phyloP scores from a whole-genome alignment of 2,113 vertebrate genomes.

The Phalacrocorax aristotelis region DNA sequence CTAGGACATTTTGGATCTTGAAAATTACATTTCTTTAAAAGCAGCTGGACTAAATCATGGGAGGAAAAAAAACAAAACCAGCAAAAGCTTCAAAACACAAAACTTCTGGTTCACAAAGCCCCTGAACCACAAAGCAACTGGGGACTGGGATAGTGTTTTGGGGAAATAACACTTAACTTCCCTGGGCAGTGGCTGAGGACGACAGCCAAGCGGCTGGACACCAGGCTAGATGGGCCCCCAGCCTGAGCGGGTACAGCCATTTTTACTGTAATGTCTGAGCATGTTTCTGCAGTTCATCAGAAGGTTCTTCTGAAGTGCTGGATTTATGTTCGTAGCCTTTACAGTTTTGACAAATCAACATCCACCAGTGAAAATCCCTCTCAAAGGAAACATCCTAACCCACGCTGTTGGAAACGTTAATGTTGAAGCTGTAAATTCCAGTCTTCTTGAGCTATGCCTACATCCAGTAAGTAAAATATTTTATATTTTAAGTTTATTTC shows the following conservation, averaged over 20 bases:
- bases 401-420: not conserved
- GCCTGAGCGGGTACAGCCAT: not conserved
- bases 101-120: not conserved
- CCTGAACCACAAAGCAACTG: not conserved
- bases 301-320: not conserved
- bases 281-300: not conserved
- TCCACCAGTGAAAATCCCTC: not conserved
- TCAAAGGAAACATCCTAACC: not conserved
- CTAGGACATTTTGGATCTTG: not conserved
- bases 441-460: not conserved
- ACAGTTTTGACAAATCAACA: not conserved
- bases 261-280: not conserved
- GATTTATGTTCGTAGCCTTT: not conserved
- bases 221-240: too few species aligned
- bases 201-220: not conserved
- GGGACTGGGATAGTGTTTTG: not conserved
- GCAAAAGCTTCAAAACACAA: not conserved
- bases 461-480: not conserved
- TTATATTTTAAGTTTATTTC: not conserved
- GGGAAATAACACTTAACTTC: not conserved
- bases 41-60: not conserved
- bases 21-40: not conserved
- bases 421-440: not conserved
- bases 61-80: not conserved
- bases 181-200: not conserved